Evolutionary conservation across 1,140 invertebrate genomes (phyloP).

Genomic region (Cotesia typhae): DNA sequence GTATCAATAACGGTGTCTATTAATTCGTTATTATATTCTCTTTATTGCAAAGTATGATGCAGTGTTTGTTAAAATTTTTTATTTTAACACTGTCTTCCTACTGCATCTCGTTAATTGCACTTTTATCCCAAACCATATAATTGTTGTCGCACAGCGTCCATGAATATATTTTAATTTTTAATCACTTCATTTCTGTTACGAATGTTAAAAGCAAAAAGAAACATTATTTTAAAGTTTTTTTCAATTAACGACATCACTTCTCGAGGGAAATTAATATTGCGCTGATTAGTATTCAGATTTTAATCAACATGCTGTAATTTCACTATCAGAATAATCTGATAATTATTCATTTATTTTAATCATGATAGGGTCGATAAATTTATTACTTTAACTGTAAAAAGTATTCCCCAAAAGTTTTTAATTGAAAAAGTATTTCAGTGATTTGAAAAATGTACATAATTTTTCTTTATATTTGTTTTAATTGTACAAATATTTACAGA

Average conservation of each 20-base stretch:
- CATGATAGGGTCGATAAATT: too few species aligned
- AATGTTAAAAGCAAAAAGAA: not conserved
- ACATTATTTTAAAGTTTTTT: too few species aligned
- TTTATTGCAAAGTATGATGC: constrained; percentile 17
- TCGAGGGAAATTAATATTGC: not conserved
- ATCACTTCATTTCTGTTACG: not conserved
- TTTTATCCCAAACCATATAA: not conserved
- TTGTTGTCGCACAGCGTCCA: constrained; percentile 10
- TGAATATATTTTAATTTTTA: constrained; percentile 1
- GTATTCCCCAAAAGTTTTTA: too few species aligned
- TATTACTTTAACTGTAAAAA: too few species aligned
- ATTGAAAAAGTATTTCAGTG: too few species aligned
- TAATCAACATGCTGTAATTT: too few species aligned
- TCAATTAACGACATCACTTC: not conserved
- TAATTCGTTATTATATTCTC: not conserved
- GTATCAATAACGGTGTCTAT: not conserved
- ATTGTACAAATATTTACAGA: too few species aligned
- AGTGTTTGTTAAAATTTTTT: constrained; percentile 7
- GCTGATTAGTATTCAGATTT: too few species aligned
- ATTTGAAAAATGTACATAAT: too few species aligned
- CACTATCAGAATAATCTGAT: too few species aligned
- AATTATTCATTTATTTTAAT: too few species aligned
- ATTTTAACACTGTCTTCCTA: not conserved
- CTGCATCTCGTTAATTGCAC: not conserved
- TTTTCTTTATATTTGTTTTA: too few species aligned